Evolutionary conservation across 1,140 invertebrate species (phyloP).

Genomic region (Caenorhabditis briggsae): DNA sequence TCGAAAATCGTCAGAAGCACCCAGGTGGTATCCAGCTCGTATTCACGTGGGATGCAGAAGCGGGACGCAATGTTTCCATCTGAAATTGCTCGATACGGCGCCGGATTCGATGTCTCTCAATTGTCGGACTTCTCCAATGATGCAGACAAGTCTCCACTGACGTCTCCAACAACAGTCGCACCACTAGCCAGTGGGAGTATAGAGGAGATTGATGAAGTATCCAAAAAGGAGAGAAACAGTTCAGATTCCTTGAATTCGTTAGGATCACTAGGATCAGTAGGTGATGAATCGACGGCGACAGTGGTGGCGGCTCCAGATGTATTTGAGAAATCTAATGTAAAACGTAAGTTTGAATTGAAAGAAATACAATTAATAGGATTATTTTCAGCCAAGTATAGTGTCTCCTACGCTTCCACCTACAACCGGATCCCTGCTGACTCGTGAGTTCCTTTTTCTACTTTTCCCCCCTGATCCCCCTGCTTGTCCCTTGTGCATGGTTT

Average conservation of each 20-base stretch:
- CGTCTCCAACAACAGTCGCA: not conserved
- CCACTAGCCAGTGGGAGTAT: conserved; percentile 11
- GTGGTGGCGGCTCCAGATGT: conserved; percentile 28
- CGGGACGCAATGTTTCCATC: conserved; percentile 41
- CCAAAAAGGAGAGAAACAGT: conserved; percentile 58
- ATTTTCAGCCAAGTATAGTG: conserved; percentile 69
- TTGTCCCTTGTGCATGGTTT: conserved; percentile 29
- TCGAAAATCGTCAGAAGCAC: conserved; percentile 32
- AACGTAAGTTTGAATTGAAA: conserved; percentile 9
- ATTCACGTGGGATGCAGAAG: conserved; percentile 30
- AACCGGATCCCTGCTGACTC: conserved; percentile 68
- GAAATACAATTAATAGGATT: not conserved
- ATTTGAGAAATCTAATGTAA: conserved; percentile 1
- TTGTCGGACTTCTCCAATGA: not conserved
- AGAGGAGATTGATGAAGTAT: conserved; percentile 39
- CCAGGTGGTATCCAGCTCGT: conserved; percentile 25
- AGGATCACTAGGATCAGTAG: conserved; percentile 29
- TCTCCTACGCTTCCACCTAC: conserved; percentile 71
- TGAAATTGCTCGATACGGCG: not conserved
- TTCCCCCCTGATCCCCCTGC: not conserved
- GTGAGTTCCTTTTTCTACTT: conserved; percentile 63
- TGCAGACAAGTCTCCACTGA: conserved; percentile 37
- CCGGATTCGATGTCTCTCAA: conserved; percentile 20
- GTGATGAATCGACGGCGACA: conserved; percentile 34
- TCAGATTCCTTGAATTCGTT: conserved; percentile 63